These are phyloP conservation scores for Lithosia quadra DNA, from an alignment of 2,888 invertebrate genomes.

Conservation along the genomic window DNA sequence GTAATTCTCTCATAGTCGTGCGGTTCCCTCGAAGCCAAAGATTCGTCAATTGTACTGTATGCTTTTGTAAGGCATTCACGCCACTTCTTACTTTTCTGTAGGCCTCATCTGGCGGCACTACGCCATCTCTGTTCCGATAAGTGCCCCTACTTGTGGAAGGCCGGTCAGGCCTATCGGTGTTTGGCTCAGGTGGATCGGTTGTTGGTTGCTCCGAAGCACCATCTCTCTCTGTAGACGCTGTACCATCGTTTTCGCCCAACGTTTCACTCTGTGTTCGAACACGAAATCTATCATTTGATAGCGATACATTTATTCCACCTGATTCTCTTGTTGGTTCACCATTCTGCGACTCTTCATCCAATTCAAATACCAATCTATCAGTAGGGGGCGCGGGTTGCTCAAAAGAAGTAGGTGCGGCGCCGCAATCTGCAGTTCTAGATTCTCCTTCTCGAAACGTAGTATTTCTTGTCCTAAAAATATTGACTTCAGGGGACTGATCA, in stretches of 20 bases:
- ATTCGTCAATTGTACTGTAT: conserved; percentile 72
- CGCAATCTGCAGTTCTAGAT: conserved; percentile 47
- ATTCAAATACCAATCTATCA: conserved; percentile 70
- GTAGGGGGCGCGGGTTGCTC: conserved; percentile 51
- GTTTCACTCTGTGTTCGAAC: conserved; percentile 67
- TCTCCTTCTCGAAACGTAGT: conserved; percentile 71
- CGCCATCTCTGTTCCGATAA: conserved; percentile 64
- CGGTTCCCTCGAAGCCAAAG: conserved; percentile 79
- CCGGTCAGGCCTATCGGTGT: conserved; percentile 60
- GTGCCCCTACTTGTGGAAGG: conserved; percentile 77
- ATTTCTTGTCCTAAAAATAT: conserved; percentile 77
- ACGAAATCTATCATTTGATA: conserved; percentile 71
- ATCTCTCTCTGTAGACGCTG: conserved; percentile 16
- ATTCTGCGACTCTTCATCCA: conserved; percentile 57
- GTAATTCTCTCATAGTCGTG: conserved; percentile 85
- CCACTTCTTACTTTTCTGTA: conserved; percentile 76
- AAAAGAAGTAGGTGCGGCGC: conserved; percentile 34
- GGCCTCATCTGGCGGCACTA: conserved; percentile 73
- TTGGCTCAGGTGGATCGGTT: conserved; percentile 31
- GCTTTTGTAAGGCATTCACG: conserved; percentile 75
- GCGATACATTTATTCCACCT: conserved; percentile 62
- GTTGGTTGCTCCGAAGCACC: conserved; percentile 30
- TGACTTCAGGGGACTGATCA: conserved; percentile 77
- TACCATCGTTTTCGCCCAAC: conserved; percentile 14
- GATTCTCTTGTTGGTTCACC: conserved; percentile 50